Conservation (phyloP, 2,113 vertebrate species). For the Isichthys henryi region DNA sequence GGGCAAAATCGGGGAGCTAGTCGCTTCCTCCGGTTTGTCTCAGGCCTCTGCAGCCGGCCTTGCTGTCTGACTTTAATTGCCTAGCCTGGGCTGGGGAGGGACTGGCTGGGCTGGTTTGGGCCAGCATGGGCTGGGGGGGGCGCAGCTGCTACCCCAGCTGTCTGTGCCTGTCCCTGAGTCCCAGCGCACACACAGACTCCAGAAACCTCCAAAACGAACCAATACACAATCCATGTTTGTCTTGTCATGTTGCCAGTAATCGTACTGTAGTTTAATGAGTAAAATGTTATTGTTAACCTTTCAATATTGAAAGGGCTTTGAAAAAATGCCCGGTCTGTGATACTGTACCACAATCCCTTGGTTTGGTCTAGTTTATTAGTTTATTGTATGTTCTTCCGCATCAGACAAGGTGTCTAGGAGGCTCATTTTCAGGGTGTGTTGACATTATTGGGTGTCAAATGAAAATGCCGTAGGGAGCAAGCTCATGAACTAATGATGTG, state of each 20-base stretch:
- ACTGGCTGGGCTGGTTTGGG: not conserved
- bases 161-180: not conserved
- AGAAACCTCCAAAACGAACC: not conserved
- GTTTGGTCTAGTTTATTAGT: not conserved
- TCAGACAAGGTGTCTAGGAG: not conserved
- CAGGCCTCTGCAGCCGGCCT: not conserved
- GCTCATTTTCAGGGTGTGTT: not conserved
- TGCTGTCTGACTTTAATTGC: not conserved
- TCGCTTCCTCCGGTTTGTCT: not conserved
- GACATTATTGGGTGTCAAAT: not conserved
- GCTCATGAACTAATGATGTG: not conserved
- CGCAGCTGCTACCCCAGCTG: slow-evolving; percentile 18
- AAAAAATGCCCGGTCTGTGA: not conserved
- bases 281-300: not conserved
- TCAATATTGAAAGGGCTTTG: not conserved
- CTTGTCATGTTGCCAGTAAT: not conserved
- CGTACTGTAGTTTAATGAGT: not conserved
- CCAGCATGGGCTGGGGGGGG: not conserved
- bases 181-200: not conserved
- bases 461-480: not conserved
- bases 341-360: not conserved
- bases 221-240: not conserved
- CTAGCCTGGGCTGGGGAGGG: not conserved
- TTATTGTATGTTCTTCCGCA: not conserved
- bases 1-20: not conserved